Evolutionary conservation across 2,888 invertebrate species (phyloP), one percentile per base, ranked within the genome.

Genomic region (Thera britannica): DNA sequence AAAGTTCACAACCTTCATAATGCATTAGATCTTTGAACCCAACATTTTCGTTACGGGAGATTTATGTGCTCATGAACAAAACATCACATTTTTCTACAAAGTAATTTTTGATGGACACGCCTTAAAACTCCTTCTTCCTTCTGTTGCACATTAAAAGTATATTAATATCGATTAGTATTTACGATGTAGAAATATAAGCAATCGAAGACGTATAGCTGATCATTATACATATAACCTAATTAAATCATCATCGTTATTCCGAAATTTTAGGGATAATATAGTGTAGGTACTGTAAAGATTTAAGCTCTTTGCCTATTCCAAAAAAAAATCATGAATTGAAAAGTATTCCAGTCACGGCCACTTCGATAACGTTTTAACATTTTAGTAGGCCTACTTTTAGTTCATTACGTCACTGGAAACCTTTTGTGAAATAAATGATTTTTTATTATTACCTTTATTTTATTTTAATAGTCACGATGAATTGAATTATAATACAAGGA

Each of bases 1-100:
- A 60, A 62, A 64, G 70, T 70, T 66, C 66, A 67, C 54, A 70
- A 70, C 70, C 66, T 70, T 67, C 70, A 66, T 70, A 66, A 62
- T 63, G 56, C 62, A 66, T 44, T 57, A 70, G 70, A 62, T 63
- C 66, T 66, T 58, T 70, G 65, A 69, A 69, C 69, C 62, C 59
- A 41, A 51, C 59, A 62, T 62, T 60, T 66, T 59, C 56, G 68
- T 46, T 62, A 46, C 57, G 65, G 58, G 54, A 62, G 61, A 62
- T 62, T 65, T 58, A 62, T 60, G 52, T 58, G 55, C 54, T 56
- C 41, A 36, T 49, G 62, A 51, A 52, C 41, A 57, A 61, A 57
- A 57, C 41, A 34, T 35, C 6, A 60, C 5, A 2, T 56, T 56
- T 36, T 36, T 23, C 23, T 23, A 23, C 23, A 23, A 23, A 23